phyloP scores from a whole-genome alignment of 2,888 invertebrate species.

The Erpobdella octoculata region DNA sequence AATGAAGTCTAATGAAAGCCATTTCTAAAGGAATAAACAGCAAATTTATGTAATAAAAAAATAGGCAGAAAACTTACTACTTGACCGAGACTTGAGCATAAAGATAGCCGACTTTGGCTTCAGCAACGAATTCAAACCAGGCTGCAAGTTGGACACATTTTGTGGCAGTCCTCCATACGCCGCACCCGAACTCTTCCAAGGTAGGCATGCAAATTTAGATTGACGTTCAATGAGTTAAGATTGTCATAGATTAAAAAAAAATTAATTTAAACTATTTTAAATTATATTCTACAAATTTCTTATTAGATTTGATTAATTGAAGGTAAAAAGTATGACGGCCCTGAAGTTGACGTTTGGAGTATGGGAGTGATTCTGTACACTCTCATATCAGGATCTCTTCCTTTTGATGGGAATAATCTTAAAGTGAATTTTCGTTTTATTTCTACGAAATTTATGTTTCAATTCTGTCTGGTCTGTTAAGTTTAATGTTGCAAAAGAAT shows the following conservation, averaged over 20 bases:
- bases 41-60: not conserved
- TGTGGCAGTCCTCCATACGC: conserved; percentile 99
- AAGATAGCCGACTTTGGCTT: conserved; percentile 99
- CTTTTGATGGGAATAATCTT: conserved; percentile 97
- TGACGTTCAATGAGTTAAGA: too few species aligned
- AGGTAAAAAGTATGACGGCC: conserved; percentile 36
- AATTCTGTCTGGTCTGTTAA: not conserved
- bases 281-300: too few species aligned
- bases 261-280: not conserved
- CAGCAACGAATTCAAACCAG: conserved; percentile 97
- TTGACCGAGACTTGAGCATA: conserved; percentile 99
- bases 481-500: too few species aligned
- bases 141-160: conserved; percentile 97
- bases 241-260: not conserved
- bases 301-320: not conserved
- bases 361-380: conserved; percentile 88
- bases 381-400: conserved; percentile 94
- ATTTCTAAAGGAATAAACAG: not conserved
- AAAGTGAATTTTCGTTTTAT: conserved; percentile 53
- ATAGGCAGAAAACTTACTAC: conserved; percentile 92
- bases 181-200: conserved; percentile 97
- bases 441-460: not conserved
- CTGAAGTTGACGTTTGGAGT: conserved; percentile 53
- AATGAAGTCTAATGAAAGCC: not conserved
- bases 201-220: conserved; percentile 36